Percentiles rank a stretch among this genome's conserved stretches.
phyloP scores from a whole-genome alignment of 2,113 vertebrate species.

The Cercocebus atys region DNA sequence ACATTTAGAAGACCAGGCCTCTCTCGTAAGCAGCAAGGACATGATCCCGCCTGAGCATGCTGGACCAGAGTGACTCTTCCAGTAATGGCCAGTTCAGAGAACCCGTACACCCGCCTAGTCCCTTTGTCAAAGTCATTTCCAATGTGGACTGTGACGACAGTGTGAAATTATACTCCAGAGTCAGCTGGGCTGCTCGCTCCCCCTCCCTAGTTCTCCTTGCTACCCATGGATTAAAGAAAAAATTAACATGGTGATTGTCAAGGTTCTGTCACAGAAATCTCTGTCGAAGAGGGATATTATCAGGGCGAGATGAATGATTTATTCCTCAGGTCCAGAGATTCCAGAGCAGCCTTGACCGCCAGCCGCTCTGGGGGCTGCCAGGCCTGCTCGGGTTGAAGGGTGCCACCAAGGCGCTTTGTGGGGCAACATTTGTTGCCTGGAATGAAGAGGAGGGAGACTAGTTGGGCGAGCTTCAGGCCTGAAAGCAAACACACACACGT shows the following conservation, averaged over 20 bases:
- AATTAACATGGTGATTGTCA: neutral
- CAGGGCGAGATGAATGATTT: conserved; percentile 26
- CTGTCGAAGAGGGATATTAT: conserved; percentile 24
- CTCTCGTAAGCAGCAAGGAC: neutral
- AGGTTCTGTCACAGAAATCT: conserved; percentile 10
- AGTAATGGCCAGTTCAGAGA: neutral
- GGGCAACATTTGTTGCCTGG: neutral
- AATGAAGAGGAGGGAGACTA: neutral
- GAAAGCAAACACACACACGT: rapidly evolving
- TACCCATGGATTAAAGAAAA: conserved; percentile 2
- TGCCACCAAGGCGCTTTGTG: neutral
- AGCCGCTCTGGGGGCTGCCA: neutral
- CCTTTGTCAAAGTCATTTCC: neutral
- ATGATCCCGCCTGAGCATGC: neutral
- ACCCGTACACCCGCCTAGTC: neutral
- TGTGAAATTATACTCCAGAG: neutral
- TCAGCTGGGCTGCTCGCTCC: conserved; percentile 2
- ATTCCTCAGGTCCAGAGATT: conserved; percentile 47
- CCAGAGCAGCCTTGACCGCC: conserved; percentile 8
- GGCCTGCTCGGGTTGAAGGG: neutral
- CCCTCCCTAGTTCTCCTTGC: neutral
- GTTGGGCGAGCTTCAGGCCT: neutral
- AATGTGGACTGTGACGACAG: rapidly evolving
- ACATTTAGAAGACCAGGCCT: neutral
- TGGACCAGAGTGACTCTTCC: neutral